Conservation (phyloP, 2,797 vertebrate genomes). For the Sebastes trivittatus region DNA sequence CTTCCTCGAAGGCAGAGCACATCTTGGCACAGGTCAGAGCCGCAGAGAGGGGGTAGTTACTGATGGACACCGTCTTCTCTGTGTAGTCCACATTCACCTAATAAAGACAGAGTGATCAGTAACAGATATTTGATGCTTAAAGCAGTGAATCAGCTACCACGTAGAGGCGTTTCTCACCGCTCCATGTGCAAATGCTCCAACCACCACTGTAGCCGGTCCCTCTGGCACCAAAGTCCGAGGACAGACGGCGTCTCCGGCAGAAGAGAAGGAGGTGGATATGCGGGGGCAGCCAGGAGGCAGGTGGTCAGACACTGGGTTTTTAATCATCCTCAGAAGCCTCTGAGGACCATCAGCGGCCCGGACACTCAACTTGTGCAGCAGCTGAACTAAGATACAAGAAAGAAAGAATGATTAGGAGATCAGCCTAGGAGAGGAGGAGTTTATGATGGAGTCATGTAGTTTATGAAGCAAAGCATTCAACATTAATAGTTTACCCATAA, state of each 20-base stretch:
- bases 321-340: conserved; percentile 92
- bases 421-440: background rate
- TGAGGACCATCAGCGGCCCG: conserved; percentile 94
- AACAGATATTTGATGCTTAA: background rate
- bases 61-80: conserved; percentile 93
- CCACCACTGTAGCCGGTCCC: conserved; percentile 89
- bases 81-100: conserved; percentile 93
- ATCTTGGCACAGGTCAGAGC: conserved; percentile 96
- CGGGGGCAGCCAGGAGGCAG: conserved; percentile 93
- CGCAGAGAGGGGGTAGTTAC: conserved; percentile 96
- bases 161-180: conserved; percentile 81
- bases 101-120: conserved; percentile 18
- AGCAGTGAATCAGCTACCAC: background rate
- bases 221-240: conserved; percentile 86
- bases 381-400: conserved; percentile 85
- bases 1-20: conserved; percentile 96
- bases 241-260: conserved; percentile 76
- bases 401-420: background rate
- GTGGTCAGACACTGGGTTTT: conserved; percentile 94
- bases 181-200: conserved; percentile 96
- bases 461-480: background rate
- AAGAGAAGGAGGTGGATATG: conserved; percentile 89
- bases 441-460: too few species aligned
- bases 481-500: conserved; percentile 89
- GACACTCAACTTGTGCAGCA: conserved; percentile 96